phyloP scores from a whole-genome alignment of 2,888 invertebrate genomes.

The Amiota minor region DNA sequence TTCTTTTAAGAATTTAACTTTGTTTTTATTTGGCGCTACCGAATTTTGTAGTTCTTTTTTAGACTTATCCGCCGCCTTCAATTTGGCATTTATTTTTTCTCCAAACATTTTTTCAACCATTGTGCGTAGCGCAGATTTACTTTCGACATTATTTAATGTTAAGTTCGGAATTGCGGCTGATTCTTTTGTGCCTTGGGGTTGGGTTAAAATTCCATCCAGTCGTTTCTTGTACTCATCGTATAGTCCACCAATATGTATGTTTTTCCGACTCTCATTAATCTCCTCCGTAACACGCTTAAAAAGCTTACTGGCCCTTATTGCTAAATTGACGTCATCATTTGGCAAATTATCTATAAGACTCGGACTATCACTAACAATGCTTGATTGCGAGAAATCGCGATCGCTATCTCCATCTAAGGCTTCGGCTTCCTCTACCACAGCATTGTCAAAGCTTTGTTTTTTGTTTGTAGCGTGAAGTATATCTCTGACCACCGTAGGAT shows the following conservation, averaged over 20 bases:
- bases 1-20: too few species aligned
- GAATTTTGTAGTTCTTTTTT: too few species aligned
- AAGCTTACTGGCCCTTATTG: constrained; percentile 14
- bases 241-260: constrained; percentile 46
- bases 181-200: constrained; percentile 28
- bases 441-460: too few species aligned
- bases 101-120: too few species aligned
- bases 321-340: constrained; percentile 1
- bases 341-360: not conserved
- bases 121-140: not conserved
- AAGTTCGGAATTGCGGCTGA: constrained; percentile 2
- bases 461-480: too few species aligned
- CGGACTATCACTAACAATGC: too few species aligned
- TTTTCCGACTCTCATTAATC: constrained; percentile 15
- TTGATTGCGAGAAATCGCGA: not conserved
- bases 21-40: too few species aligned
- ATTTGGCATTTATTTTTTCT: too few species aligned
- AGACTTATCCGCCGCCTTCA: too few species aligned
- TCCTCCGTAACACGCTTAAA: constrained; percentile 36
- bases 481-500: too few species aligned
- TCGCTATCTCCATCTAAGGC: not conserved
- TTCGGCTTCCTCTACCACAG: not conserved
- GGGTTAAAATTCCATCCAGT: constrained; percentile 39
- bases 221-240: constrained; percentile 59
- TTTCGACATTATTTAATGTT: not conserved